Base-by-base conservation (phyloP, 2,888 invertebrate genomes). In the Napeogenes sylphis region DNA sequence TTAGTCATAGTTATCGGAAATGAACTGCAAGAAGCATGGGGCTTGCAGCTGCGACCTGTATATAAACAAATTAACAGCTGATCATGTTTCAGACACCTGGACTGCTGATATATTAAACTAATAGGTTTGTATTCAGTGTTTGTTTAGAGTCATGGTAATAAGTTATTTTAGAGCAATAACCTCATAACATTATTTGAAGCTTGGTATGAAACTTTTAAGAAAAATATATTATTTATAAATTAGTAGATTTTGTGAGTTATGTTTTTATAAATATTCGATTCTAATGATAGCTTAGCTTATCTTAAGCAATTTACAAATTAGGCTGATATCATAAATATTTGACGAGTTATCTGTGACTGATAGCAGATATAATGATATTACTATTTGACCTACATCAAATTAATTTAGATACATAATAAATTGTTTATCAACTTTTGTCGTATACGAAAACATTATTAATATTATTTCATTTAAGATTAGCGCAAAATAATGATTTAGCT, bases 1-100 rank as follows among this genome's bases (percentile, higher is more conserved):
- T 47, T 8, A 47, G 47, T 14, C 47, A 47, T 47, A 47, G n/a
- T 2, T n/a, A 13, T 14, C n/a, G 35, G 42, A 10, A 42, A 42
- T 42, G 42, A 6, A 10, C 10, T 6, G 12, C 42, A 10, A 10
- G 8, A 3, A 42, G 8, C 6, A 42, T 6, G 46, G 5, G 10
- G 46, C 14, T n/a, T 13, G 14, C 51, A 14, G 51, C 51, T 51
- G 14, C 21, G 30, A 30, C 51, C 30, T 30, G 21, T 21, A 21
- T 30, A n/a, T 47, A 51, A 51, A 51, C 51, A 51, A 10, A 21
- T 30, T 30, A 30, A 47, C 47, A 47, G 47, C 47, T 51, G 51
- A 51, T 51, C 51, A 30, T 30, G 12, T n/a, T 14, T 3, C 5
- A 4, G 6, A 51, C 51, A 51, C 51, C 51, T 47, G 47, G 47